Percentiles rank a stretch among this genome's conserved stretches.
Evolutionary conservation across 30 jellyfish, hydroid and myxozoan genomes (phyloP).

Genomic region (Pelagia noctiluca): DNA sequence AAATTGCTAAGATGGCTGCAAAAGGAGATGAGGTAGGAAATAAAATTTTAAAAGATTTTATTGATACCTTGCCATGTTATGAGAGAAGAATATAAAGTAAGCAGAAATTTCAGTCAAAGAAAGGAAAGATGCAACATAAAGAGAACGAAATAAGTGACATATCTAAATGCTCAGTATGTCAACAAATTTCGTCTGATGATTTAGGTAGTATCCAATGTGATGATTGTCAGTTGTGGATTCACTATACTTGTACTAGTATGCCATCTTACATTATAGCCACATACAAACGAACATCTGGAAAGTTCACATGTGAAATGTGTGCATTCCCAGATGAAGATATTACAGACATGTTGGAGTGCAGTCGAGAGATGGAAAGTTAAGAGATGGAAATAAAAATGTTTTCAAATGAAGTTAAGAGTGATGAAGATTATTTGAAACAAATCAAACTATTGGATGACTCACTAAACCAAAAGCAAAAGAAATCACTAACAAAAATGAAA

Average conservation of each 20-base stretch:
- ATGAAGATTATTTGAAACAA: too few species aligned
- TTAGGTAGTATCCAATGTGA: not conserved
- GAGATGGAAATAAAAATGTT: not conserved
- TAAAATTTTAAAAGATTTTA: not conserved
- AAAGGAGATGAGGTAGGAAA: not conserved
- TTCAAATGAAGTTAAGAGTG: not conserved
- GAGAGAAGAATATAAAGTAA: too few species aligned
- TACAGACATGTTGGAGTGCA: not conserved
- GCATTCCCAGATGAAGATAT: not conserved
- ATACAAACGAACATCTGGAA: not conserved
- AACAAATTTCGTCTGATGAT: not conserved
- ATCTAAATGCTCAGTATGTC: not conserved
- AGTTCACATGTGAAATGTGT: not conserved
- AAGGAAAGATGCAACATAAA: not conserved
- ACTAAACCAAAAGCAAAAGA: not conserved
- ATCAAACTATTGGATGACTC: not conserved
- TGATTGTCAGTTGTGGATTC: not conserved
- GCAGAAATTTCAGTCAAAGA: not conserved
- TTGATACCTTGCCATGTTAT: not conserved
- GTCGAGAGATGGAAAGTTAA: not conserved
- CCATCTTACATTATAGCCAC: not conserved
- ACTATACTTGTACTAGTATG: not conserved
- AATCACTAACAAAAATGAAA: not conserved
- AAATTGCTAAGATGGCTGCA: not conserved
- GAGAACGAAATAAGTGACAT: not conserved